Evolutionary conservation across 2,797 vertebrate genomes (phyloP).

Genomic region (Psittacula derbiana): DNA sequence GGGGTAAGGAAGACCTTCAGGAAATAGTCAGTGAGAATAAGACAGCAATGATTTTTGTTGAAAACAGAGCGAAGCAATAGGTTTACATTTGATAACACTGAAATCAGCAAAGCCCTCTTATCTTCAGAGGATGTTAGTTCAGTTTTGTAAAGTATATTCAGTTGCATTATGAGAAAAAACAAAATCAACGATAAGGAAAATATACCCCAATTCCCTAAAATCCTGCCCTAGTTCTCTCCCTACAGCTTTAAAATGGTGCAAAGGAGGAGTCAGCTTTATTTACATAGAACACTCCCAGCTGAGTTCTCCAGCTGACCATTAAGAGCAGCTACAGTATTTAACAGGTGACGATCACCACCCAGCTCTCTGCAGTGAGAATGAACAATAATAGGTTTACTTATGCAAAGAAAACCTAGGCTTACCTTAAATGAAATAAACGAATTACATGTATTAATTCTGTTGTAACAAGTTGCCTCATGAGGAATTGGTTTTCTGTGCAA

Average conservation of each 20-base stretch:
- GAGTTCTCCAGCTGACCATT: constrained; percentile 22
- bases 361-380: not conserved
- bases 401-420: not conserved
- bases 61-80: not conserved
- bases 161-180: not conserved
- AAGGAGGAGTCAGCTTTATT: constrained; percentile 35
- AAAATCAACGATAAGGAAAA: not conserved
- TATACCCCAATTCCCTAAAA: not conserved
- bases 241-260: constrained; percentile 10
- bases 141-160: not conserved
- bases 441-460: not conserved
- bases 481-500: not conserved
- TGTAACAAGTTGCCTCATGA: not conserved
- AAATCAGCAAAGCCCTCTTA: not conserved
- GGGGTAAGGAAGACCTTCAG: not conserved
- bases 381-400: not conserved
- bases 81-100: not conserved
- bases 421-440: not conserved
- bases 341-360: not conserved
- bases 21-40: not conserved
- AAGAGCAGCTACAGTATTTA: not conserved
- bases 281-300: not conserved
- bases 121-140: not conserved
- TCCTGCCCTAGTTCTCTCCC: not conserved
- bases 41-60: not conserved